A percentile compares a stretch with the other conserved stretches of the same genome.
Evolutionary conservation across 2,888 invertebrate genomes (phyloP).

Genomic region (Habroteleia sp.): DNA sequence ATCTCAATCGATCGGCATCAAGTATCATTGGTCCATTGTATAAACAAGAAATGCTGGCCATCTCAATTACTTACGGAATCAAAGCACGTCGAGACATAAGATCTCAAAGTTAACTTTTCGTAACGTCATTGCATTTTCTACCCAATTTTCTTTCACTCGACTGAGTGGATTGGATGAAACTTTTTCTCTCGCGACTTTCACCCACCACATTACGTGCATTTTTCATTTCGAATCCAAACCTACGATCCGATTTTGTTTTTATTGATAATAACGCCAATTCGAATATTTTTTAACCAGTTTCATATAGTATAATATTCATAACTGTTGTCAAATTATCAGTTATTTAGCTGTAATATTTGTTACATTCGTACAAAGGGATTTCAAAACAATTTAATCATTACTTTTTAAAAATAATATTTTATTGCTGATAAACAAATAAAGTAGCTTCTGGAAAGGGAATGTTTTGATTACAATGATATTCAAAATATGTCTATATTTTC

Average conservation of each 20-base stretch:
- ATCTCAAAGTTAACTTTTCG: constrained; percentile 30
- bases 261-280: constrained; percentile 9
- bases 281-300: no score
- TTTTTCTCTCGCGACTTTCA: constrained; percentile 31
- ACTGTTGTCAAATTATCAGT: no score
- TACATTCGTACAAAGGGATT: no score
- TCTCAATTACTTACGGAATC: constrained; percentile 48
- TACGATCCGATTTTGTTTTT: constrained; percentile 50
- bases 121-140: constrained; percentile 27
- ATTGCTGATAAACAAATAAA: no score
- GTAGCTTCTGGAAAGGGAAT: no score
- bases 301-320: no score
- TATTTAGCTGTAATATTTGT: no score
- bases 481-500: no score
- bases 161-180: constrained; percentile 66
- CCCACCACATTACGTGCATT: constrained; percentile 32
- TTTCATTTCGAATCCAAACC: constrained; percentile 40
- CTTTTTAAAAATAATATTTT: no score
- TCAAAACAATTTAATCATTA: no score
- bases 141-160: constrained; percentile 49
- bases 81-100: constrained; percentile 33
- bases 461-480: no score
- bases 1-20: constrained; percentile 37
- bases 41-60: constrained; percentile 34
- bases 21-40: constrained; percentile 39